Percentiles rank a stretch among this genome's conserved stretches.
Evolutionary conservation across 2,113 vertebrate genomes (phyloP).

Genomic region (Megalops atlanticus): DNA sequence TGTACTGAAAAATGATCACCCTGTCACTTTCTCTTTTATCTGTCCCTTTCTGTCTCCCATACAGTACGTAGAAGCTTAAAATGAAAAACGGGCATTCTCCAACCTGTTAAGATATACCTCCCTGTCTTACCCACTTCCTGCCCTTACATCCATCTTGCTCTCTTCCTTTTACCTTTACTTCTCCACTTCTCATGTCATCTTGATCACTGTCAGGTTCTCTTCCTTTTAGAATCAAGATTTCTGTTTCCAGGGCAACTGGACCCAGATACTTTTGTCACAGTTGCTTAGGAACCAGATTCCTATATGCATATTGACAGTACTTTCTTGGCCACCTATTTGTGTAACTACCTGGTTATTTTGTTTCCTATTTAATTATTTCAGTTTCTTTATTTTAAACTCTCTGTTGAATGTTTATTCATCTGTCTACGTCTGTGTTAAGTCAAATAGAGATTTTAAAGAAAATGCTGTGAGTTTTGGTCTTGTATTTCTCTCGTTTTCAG

Average conservation of each 20-base stretch:
- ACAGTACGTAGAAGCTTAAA: no score
- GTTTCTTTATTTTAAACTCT: background rate
- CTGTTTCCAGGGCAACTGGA: background rate
- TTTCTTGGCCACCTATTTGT: background rate
- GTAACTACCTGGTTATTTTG: background rate
- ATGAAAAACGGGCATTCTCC: background rate
- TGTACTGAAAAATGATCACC: background rate
- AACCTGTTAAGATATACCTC: background rate
- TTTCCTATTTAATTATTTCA: background rate
- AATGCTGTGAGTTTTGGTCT: background rate
- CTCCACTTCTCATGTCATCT: background rate
- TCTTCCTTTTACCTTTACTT: background rate
- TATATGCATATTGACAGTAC: background rate
- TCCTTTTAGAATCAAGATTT: background rate
- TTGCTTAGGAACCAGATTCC: background rate
- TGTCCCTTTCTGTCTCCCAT: no score
- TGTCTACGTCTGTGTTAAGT: background rate
- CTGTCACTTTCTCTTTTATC: no score
- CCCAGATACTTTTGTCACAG: background rate
- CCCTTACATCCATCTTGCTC: background rate
- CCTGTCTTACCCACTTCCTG: background rate
- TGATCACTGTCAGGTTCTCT: no score
- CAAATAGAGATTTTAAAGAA: no score
- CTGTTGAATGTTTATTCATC: background rate
- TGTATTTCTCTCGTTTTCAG: constrained; percentile 54